Conservation (phyloP, 2,797 vertebrate species). For the Oreochromis mossambicus region DNA sequence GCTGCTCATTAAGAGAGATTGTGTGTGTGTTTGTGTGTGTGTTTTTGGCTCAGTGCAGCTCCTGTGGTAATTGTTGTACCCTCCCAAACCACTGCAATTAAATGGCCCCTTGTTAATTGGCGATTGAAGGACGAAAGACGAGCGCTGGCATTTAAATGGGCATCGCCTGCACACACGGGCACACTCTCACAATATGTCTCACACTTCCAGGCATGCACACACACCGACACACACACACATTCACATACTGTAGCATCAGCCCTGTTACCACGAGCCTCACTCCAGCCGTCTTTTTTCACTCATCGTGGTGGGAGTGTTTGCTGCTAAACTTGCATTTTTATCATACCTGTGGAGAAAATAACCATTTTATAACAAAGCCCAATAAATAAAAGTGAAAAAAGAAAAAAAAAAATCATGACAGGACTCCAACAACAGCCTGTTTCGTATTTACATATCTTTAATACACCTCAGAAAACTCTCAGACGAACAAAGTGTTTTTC, state of each 20-base stretch:
- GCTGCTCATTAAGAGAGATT: slow-evolving; percentile 45
- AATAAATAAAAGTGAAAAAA: background rate
- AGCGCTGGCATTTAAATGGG: slow-evolving; percentile 44
- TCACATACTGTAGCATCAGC: background rate
- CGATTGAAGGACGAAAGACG: slow-evolving; percentile 61
- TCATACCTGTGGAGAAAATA: background rate
- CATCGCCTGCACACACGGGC: slow-evolving; percentile 12
- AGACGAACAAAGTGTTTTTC: slow-evolving; percentile 28
- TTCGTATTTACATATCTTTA: slow-evolving; percentile 35
- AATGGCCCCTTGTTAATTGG: slow-evolving; percentile 68
- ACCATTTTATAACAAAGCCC: background rate
- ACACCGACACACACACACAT: background rate
- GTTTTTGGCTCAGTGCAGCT: slow-evolving; percentile 52
- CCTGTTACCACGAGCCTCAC: background rate
- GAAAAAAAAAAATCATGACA: background rate
- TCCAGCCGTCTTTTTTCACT: background rate
- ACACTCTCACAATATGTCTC: background rate
- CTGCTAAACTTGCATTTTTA: background rate
- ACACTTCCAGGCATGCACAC: background rate
- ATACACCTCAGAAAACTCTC: slow-evolving; percentile 21
- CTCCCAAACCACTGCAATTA: slow-evolving; percentile 67
- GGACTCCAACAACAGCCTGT: background rate
- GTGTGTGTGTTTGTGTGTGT: slow-evolving; percentile 3
- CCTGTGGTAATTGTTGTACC: slow-evolving; percentile 62
- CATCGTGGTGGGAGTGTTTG: background rate